These are phyloP conservation scores for Epistrophe eligans DNA, from an alignment of 2,888 invertebrate species.

Conservation along the genomic window DNA sequence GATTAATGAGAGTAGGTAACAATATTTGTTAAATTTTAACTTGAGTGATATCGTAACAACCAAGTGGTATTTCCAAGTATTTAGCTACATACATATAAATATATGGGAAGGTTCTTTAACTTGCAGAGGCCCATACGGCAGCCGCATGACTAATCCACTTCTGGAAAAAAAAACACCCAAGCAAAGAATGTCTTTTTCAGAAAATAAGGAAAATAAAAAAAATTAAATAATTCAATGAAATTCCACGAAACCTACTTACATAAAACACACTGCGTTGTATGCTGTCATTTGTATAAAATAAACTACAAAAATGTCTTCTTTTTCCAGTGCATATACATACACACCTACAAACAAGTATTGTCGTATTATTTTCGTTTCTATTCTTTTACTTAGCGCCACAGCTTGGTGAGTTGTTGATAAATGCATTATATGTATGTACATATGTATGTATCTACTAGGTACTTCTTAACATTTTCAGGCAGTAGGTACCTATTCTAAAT, in stretches of 20 bases:
- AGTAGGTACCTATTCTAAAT: too few relatives aligned
- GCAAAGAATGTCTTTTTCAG: slow-evolving; percentile 48
- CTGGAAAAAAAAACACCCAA: slow-evolving; percentile 20
- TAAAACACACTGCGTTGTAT: slow-evolving; percentile 44
- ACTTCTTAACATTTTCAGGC: too few relatives aligned
- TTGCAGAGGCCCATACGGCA: too few relatives aligned
- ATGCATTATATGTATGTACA: too few relatives aligned
- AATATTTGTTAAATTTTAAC: too few relatives aligned
- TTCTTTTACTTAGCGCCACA: slow-evolving; percentile 17
- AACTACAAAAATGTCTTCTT: background rate
- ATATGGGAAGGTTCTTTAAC: too few relatives aligned
- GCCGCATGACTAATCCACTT: background rate
- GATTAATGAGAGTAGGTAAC: too few relatives aligned
- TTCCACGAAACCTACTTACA: slow-evolving; percentile 63
- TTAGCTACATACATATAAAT: too few relatives aligned
- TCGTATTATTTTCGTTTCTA: slow-evolving; percentile 4
- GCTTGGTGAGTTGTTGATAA: slow-evolving; percentile 18
- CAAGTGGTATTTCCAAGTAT: too few relatives aligned
- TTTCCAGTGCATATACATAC: background rate
- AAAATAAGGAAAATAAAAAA: slow-evolving; percentile 31
- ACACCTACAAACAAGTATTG: background rate
- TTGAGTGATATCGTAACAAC: too few relatives aligned
- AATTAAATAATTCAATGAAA: slow-evolving; percentile 68
- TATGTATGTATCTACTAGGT: too few relatives aligned
- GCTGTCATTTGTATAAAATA: slow-evolving; percentile 57